These are phyloP conservation scores for Acanthosoma haemorrhoidale DNA, from an alignment of 2,888 invertebrate genomes.

Conservation along the genomic window DNA sequence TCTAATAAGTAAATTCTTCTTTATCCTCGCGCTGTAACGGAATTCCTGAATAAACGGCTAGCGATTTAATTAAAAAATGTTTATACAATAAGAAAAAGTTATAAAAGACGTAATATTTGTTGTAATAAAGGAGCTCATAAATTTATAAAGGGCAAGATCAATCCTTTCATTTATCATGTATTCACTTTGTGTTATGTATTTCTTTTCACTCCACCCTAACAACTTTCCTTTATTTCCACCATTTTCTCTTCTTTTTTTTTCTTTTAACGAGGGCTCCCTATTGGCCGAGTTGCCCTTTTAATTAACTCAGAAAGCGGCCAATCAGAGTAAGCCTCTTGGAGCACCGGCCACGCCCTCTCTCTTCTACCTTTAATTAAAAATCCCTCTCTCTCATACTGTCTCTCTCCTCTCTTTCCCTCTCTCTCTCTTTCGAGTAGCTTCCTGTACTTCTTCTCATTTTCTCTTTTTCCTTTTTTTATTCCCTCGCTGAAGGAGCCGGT, in stretches of 20 bases:
- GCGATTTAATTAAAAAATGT: too few species aligned
- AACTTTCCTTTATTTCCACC: constrained; percentile 19
- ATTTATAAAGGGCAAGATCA: too few species aligned
- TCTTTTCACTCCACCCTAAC: background rate
- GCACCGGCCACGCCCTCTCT: constrained; percentile 2
- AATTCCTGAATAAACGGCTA: too few species aligned
- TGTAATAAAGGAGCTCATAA: too few species aligned
- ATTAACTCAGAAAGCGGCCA: constrained; percentile 8
- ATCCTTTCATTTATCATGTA: background rate
- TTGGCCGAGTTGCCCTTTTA: constrained; percentile 17
- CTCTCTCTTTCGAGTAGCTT: constrained; percentile 22
- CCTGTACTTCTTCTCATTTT: background rate
- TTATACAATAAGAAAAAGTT: too few species aligned
- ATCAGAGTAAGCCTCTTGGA: background rate
- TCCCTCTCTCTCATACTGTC: constrained; percentile 10
- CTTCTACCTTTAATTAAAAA: constrained; percentile 23
- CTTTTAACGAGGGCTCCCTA: constrained; percentile 9
- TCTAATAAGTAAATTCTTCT: too few species aligned
- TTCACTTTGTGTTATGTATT: background rate
- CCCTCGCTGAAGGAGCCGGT: background rate
- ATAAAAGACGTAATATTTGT: too few species aligned
- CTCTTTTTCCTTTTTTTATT: background rate
- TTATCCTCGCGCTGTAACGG: too few species aligned
- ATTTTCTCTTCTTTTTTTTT: constrained; percentile 13
- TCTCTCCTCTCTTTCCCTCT: background rate